Evolutionary conservation across 1,140 invertebrate species (phyloP).

Genomic region (Diabrotica virgifera): DNA sequence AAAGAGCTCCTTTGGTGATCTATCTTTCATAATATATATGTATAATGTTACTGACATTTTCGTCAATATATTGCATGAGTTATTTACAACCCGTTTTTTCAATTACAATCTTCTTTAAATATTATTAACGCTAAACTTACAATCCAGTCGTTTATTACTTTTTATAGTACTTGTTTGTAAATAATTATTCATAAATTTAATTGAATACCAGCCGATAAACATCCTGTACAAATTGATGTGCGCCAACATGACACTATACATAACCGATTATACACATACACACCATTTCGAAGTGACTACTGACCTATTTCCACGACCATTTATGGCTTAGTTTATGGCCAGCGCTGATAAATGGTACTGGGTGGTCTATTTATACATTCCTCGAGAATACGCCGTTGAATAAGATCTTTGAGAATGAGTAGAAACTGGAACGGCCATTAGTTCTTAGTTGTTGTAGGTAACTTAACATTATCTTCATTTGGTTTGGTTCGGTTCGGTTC

Average conservation of each 20-base stretch:
- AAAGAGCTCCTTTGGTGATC: no score
- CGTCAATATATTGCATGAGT: no score
- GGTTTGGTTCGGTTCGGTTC: constrained; percentile 1
- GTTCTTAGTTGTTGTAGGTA: not conserved
- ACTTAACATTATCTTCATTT: constrained; percentile 1
- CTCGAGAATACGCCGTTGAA: constrained; percentile 8
- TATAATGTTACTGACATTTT: no score
- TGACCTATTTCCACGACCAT: constrained; percentile 14
- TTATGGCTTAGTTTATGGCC: constrained; percentile 9
- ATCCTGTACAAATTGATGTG: not conserved
- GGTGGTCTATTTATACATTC: constrained; percentile 14
- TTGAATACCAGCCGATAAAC: not conserved
- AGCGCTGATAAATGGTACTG: constrained; percentile 9
- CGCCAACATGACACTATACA: not conserved
- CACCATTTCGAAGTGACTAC: constrained; percentile 4
- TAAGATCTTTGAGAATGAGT: constrained; percentile 4
- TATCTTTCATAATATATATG: no score
- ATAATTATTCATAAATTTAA: no score
- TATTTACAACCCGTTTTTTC: no score
- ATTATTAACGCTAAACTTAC: no score
- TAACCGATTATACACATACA: not conserved
- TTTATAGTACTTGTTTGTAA: no score
- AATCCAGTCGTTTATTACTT: no score
- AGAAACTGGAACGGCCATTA: not conserved
- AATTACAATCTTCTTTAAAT: no score